Evolutionary conservation across 2,113 vertebrate genomes (phyloP).

Genomic region (Synodontis membranacea): DNA sequence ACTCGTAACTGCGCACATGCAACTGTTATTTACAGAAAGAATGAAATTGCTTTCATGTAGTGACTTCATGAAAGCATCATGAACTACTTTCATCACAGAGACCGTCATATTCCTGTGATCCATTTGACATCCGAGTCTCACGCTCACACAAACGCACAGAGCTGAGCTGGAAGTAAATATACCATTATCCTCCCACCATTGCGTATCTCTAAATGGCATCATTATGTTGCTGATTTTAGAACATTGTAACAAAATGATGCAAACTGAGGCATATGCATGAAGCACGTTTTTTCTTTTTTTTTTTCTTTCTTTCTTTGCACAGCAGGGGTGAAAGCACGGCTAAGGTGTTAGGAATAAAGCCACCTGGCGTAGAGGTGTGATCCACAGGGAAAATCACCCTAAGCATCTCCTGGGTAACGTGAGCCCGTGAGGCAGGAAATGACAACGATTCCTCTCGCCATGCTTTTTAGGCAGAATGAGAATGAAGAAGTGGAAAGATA

Average conservation of each 20-base stretch:
- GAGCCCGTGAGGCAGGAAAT: constrained; percentile 23
- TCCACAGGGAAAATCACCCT: constrained; percentile 37
- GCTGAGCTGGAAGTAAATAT: constrained; percentile 7
- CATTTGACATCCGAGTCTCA: neutral
- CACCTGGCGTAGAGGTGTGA: constrained; percentile 39
- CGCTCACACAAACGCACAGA: neutral
- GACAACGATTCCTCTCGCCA: constrained; percentile 8
- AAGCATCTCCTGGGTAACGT: constrained; percentile 40
- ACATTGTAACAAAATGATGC: constrained; percentile 29
- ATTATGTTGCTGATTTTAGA: constrained; percentile 44
- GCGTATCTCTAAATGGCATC: constrained; percentile 23
- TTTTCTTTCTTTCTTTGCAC: constrained; percentile 47
- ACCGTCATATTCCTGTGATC: constrained; percentile 13
- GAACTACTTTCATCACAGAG: constrained; percentile 18
- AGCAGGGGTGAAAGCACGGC: neutral
- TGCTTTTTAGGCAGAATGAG: neutral
- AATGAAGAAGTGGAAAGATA: neutral
- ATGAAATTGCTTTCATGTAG: neutral
- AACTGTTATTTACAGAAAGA: neutral
- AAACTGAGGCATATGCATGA: constrained; percentile 11
- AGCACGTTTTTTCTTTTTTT: no score
- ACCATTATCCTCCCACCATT: constrained; percentile 3
- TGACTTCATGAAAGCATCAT: constrained; percentile 17
- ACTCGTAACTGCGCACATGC: no score
- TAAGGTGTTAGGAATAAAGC: constrained; percentile 41